Base-by-base conservation (phyloP, 2,797 vertebrate genomes). In the Megalops cyprinoides region DNA sequence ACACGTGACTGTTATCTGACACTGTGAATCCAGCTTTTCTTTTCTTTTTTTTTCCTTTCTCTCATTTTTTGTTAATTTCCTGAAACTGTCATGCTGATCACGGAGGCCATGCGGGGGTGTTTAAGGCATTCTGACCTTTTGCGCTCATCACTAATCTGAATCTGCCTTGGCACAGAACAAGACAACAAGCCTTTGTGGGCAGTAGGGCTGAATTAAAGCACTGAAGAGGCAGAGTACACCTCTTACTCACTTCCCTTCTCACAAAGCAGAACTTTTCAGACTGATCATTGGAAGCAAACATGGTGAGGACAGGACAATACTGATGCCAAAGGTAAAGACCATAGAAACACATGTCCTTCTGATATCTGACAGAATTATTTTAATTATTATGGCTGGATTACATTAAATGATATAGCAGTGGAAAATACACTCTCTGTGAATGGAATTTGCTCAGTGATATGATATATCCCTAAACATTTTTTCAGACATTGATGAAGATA, bases 251-350 rank as follows among this genome's bases (percentile, higher is more conserved):
- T 42, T 10, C 42, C 23, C 20, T 71, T 71, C 67, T 8, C 8
- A 71, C 12, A 20, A 71, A 37, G 71, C 23, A 44, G 12, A 8
- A 2, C 2, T 53, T 39, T n/a, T 23, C 39, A 23, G 67, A n/a
- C 39, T 42, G 67, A 20, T n/a, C 12, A 44, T 53, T 53, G 6
- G 15, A 9, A 9, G 18, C 23, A 42, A 44, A 42, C 20, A 20
- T 23, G 18, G 34, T 10, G 12, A 91, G 87, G 90, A 87, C 88
- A 82, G 25, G 9, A 67, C 6, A 39, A 39, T 8, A 67, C 31
- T 67, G 62, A 60, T 44, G 20, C 1, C 4, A 2, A 3, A 42
- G 67, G n/a, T n/a, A n/a, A n/a, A n/a, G n/a, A n/a, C n/a, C n/a
- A n/a, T n/a, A n/a, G n/a, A n/a, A n/a, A n/a, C n/a, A n/a, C n/a